Base-by-base conservation (phyloP, 2,888 invertebrate genomes). In the Fissipunctia ypsillon region DNA sequence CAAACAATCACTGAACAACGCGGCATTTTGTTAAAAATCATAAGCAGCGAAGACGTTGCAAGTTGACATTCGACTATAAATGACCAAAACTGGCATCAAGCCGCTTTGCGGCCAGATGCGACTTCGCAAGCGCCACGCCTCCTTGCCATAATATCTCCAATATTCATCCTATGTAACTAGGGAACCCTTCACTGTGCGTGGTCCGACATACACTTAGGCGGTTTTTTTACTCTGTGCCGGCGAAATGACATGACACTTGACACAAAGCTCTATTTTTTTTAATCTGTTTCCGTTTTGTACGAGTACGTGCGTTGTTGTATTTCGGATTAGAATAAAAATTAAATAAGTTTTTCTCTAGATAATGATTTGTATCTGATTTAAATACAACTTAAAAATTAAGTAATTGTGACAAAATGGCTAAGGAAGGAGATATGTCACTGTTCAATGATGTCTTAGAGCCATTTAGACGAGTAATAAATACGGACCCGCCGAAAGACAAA, bases 391-490 rank as follows among this genome's bases (percentile, higher is more conserved):
- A 6, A 14, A 61, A 50, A 5, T 67, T 61, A 41, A 61, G 31
- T n/a, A 25, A 50, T 60, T 65, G 63, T 65, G 56, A 61, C 10
- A 89, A 87, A 79, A 96, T 96, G 96, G 94, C 96, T 70, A 95
- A 94, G 84, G 95, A 96, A 85, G 89, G 94, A 6, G 95, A 96
- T 79, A 95, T 95, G 93, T 96, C 96, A 73, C 89, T 96, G 59
- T 94, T 94, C 75, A 94, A 92, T 80, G 95, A 96, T 84, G 96
- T 96, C 14, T 87, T 96, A 76, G 94, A 96, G 86, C 96, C 96
- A 9, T 96, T 96, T 87, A 90, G 96, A 80, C 92, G 96, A 73
- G 95, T 93, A 63, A 95, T 96, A 87, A 96, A 96, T 86, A 94
- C 94, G 68, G 94, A 95, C 87, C 94, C 94, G 83, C 95, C 95